Conservation (phyloP, 2,113 vertebrate species). For the Cariama cristata region DNA sequence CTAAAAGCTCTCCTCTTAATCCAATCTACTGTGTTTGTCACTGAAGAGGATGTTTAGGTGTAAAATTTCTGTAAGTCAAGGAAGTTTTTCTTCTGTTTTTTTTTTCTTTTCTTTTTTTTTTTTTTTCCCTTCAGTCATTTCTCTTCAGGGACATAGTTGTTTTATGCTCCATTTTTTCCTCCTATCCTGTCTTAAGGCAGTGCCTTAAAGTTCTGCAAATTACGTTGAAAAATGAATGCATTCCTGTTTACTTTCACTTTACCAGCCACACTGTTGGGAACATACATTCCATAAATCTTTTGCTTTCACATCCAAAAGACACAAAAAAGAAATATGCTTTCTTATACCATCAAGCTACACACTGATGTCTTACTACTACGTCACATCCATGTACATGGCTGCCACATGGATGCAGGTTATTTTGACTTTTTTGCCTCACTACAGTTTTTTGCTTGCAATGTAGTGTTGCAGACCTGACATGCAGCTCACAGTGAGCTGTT, state of each 20-base stretch:
- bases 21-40: background rate
- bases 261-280: background rate
- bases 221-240: background rate
- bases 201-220: background rate
- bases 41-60: background rate
- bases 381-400: background rate
- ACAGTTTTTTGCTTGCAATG: background rate
- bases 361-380: background rate
- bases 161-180: background rate
- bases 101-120: too few relatives aligned
- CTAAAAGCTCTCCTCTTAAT: background rate
- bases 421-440: background rate
- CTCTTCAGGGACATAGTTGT: background rate
- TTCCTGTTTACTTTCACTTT: background rate
- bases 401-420: background rate
- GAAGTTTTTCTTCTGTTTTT: background rate
- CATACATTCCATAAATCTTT: background rate
- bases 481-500: background rate
- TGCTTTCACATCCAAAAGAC: background rate
- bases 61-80: background rate
- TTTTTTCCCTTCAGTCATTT: background rate
- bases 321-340: background rate
- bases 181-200: background rate
- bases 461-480: background rate
- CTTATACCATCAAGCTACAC: background rate